Evolutionary conservation across 1,140 invertebrate genomes (phyloP).

Genomic region (Drosophila lowei): DNA sequence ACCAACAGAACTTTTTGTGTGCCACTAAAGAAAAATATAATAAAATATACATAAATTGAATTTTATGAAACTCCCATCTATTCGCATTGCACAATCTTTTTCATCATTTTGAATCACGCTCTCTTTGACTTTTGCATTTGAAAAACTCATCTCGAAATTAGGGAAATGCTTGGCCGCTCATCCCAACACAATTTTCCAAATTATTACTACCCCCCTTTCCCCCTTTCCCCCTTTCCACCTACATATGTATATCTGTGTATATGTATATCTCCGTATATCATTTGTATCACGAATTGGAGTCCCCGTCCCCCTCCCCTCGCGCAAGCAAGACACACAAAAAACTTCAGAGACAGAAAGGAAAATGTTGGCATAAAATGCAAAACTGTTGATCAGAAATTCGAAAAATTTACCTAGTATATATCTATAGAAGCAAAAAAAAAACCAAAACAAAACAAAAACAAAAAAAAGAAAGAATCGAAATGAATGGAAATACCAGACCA

Average conservation of each 20-base stretch:
- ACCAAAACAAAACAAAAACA: constrained; percentile 15
- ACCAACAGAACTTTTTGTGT: constrained; percentile 43
- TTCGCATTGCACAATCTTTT: constrained; percentile 42
- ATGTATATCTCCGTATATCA: constrained; percentile 20
- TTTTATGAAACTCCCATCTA: constrained; percentile 46
- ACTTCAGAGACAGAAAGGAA: constrained; percentile 49
- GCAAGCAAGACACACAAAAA: constrained; percentile 16
- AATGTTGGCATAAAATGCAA: constrained; percentile 83
- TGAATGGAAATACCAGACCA: constrained; percentile 42
- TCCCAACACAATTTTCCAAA: constrained; percentile 31
- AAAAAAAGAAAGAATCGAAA: constrained; percentile 29
- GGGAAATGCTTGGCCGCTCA: constrained; percentile 32
- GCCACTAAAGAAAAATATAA: constrained; percentile 25
- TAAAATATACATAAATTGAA: constrained; percentile 22
- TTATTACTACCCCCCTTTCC: constrained; percentile 10
- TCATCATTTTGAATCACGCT: constrained; percentile 61
- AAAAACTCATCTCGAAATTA: constrained; percentile 47
- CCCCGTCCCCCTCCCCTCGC: neutral
- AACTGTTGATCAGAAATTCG: constrained; percentile 60
- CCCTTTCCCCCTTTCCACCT: constrained; percentile 10
- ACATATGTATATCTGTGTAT: constrained; percentile 14
- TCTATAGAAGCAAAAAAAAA: constrained; percentile 20
- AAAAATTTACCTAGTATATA: constrained; percentile 29
- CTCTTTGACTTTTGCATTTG: constrained; percentile 56
- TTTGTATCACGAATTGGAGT: constrained; percentile 34